phyloP scores from a whole-genome alignment of 37 sponge, comb jelly and placozoan species.

The Oopsacas minuta region DNA sequence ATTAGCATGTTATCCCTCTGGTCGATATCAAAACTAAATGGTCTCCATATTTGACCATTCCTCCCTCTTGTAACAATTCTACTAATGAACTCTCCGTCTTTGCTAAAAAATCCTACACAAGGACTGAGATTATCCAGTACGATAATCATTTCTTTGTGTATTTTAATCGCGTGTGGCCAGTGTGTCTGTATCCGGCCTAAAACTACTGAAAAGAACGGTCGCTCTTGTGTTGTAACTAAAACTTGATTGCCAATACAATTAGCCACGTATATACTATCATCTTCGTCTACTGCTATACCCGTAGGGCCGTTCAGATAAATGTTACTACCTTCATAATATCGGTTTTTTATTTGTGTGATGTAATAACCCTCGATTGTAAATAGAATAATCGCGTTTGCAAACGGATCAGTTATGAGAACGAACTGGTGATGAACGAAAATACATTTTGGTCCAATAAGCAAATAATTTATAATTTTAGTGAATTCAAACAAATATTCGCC shows the following conservation, averaged over 20 bases:
- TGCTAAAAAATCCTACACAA: not conserved
- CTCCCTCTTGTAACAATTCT: not conserved
- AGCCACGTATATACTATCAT: not conserved
- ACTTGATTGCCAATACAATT: conserved; percentile 4
- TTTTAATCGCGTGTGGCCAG: not conserved
- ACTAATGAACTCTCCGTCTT: conserved; percentile 18
- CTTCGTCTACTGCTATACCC: not conserved
- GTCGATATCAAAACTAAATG: conserved; percentile 12
- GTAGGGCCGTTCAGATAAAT: not conserved
- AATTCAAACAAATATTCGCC: not conserved
- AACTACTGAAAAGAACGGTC: not conserved
- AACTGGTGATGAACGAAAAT: not conserved
- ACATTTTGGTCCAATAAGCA: conserved; percentile 4
- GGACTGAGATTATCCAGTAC: not conserved
- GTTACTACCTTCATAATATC: not conserved
- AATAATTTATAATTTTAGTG: not conserved
- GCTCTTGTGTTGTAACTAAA: not conserved
- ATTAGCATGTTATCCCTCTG: not conserved
- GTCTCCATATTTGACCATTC: not conserved
- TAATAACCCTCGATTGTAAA: not conserved
- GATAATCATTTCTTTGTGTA: not conserved
- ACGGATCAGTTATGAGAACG: not conserved
- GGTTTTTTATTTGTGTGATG: not conserved
- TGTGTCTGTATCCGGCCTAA: not conserved
- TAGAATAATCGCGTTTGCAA: not conserved